Percentiles rank a stretch among this genome's conserved stretches.
Evolutionary conservation across 1,140 invertebrate genomes (phyloP).

Genomic region (Anastatus disparis): DNA sequence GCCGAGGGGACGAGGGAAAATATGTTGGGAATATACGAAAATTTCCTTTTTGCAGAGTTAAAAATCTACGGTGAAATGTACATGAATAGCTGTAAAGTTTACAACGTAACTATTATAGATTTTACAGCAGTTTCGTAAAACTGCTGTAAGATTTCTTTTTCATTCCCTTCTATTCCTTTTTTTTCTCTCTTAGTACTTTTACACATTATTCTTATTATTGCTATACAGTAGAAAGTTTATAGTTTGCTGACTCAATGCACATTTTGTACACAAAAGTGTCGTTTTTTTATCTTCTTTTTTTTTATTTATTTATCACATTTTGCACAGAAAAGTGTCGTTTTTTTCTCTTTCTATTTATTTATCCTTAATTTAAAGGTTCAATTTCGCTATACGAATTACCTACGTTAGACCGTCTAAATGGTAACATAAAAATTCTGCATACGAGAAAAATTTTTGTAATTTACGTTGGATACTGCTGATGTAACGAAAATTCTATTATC

Average conservation of each 20-base stretch:
- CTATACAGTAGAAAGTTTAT: neutral
- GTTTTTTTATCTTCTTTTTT: too few species aligned
- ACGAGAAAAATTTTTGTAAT: too few species aligned
- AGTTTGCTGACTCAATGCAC: neutral
- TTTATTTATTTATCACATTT: too few species aligned
- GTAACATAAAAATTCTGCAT: too few species aligned
- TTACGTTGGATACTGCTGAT: too few species aligned
- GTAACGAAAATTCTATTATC: too few species aligned
- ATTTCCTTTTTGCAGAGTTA: neutral
- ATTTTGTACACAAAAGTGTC: neutral
- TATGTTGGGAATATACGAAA: neutral
- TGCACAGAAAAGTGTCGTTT: too few species aligned
- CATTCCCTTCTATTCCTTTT: neutral
- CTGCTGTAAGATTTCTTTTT: neutral
- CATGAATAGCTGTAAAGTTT: neutral
- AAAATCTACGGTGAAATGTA: neutral
- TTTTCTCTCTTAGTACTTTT: neutral
- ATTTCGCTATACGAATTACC: too few species aligned
- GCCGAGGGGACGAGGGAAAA: too few species aligned
- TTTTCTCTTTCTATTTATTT: too few species aligned
- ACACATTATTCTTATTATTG: neutral
- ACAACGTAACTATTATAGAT: conserved; percentile 5
- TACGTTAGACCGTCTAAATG: too few species aligned
- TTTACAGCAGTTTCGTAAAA: conserved; percentile 18
- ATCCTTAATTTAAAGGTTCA: too few species aligned